Evolutionary conservation across 2,888 invertebrate genomes (phyloP), one percentile per base, ranked within the genome.

Genomic region (Cryptosula pallasiana): DNA sequence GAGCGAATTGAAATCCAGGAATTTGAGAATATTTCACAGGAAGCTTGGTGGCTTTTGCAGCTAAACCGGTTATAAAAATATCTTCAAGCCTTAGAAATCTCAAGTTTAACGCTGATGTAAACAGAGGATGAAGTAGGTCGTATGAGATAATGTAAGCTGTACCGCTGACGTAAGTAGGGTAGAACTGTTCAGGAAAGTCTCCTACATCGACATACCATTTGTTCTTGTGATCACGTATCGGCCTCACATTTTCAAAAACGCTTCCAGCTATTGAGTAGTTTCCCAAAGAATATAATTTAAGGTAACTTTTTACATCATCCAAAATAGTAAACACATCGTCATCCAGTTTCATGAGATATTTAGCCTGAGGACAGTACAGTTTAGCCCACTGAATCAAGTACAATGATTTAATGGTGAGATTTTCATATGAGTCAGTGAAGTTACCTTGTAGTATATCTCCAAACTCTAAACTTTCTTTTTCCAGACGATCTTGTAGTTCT

Each of bases 351-450:
- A 63, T 16, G 9, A 27, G 20, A 63, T 13, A 63, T 32, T 63
- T 20, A 63, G 63, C 63, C 13, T 20, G 13, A 16, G 63, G 63
- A 34, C 63, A 63, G 9, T 63, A 29, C 9, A 25, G 63, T 32
- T 16, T 13, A 32, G 63, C 13, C 63, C 63, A 63, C 3, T 34
- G 27, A 2, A 63, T 9, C 3, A 63, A 27, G 63, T 29, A 63
- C 13, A 63, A 16, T 5, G 63, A 32, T 32, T 63, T 63, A 34
- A 25, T 25, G 2, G 63, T 63, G 2, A 63, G 63, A 63, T 63
- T 63, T n/a, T 63, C 25, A n/a, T 63, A 63, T 32, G 63, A 63
- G 27, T 63, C 63, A 3, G 63, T 63, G 27, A 63, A 63, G 63
- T 63, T 63, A 32, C 63, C 63, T 63, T 63, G 63, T 13, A 63